These are phyloP conservation scores for Cheilosia vernalis DNA, from an alignment of 2,888 invertebrate species.

Conservation along the genomic window DNA sequence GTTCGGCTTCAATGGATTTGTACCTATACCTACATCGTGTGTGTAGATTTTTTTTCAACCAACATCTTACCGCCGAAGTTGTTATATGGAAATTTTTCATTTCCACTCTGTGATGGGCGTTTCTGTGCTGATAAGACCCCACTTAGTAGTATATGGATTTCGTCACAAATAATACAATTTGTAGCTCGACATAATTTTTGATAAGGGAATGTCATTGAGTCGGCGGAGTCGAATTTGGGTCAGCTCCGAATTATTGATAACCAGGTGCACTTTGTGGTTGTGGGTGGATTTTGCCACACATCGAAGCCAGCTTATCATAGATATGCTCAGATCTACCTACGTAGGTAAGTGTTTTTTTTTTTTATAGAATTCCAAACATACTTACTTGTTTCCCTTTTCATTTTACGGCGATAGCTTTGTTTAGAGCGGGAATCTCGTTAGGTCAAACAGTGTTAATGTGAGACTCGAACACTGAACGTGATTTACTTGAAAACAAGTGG, in stretches of 20 bases:
- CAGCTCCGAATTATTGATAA: slow-evolving; percentile 12
- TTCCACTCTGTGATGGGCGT: not conserved
- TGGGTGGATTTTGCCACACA: slow-evolving; percentile 5
- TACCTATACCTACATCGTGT: not conserved
- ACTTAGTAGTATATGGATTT: not conserved
- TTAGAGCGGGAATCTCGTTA: not conserved
- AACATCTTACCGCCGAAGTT: too few relatives aligned
- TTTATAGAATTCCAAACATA: not conserved
- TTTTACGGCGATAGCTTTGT: not conserved
- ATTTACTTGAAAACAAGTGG: slow-evolving; percentile 51
- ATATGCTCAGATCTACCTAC: not conserved
- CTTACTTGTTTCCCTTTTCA: not conserved
- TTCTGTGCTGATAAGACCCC: slow-evolving; percentile 5
- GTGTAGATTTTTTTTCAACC: not conserved
- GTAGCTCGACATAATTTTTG: not conserved
- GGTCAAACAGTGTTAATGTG: slow-evolving; percentile 1
- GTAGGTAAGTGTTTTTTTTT: not conserved
- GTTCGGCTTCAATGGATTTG: slow-evolving; percentile 31
- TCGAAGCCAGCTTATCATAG: not conserved
- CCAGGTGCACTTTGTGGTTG: slow-evolving; percentile 11
- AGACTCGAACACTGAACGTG: slow-evolving; percentile 46
- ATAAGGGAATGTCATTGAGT: slow-evolving; percentile 13
- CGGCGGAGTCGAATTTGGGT: slow-evolving; percentile 11
- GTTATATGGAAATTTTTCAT: too few relatives aligned
- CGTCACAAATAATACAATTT: slow-evolving; percentile 4